These are phyloP conservation scores for Tipula vernalis DNA, from an alignment of 2,888 invertebrate genomes.

Conservation along the genomic window DNA sequence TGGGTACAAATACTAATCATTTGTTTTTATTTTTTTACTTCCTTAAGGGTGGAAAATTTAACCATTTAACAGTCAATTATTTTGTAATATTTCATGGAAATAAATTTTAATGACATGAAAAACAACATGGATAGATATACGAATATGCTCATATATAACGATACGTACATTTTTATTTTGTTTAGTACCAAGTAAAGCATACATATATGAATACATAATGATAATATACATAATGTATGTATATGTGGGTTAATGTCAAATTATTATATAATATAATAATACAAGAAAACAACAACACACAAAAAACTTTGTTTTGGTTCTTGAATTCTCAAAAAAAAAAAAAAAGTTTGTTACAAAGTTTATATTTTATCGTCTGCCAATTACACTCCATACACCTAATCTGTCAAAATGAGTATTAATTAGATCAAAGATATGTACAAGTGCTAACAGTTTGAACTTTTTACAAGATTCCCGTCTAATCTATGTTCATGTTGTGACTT, in stretches of 20 bases:
- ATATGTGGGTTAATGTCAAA: background rate
- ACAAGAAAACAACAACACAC: background rate
- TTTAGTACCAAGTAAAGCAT: background rate
- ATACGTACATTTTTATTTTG: no score
- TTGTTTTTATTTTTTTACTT: background rate
- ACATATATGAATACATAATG: background rate
- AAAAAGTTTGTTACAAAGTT: background rate
- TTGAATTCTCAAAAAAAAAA: background rate
- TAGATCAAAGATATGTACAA: background rate
- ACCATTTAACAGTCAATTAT: constrained; percentile 4
- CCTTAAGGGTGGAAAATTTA: background rate
- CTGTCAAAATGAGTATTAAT: background rate
- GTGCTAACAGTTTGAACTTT: background rate
- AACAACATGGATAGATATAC: background rate
- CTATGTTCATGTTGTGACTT: background rate
- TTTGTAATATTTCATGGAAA: background rate
- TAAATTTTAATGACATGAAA: background rate
- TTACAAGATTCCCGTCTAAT: background rate
- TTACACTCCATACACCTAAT: background rate
- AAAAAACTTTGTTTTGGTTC: background rate
- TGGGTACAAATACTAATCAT: background rate
- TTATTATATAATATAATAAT: background rate
- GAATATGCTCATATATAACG: background rate
- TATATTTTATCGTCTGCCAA: background rate
- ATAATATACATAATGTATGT: background rate